These are phyloP conservation scores for Orius laevigatus DNA, from an alignment of 1,140 invertebrate species.

Conservation along the genomic window DNA sequence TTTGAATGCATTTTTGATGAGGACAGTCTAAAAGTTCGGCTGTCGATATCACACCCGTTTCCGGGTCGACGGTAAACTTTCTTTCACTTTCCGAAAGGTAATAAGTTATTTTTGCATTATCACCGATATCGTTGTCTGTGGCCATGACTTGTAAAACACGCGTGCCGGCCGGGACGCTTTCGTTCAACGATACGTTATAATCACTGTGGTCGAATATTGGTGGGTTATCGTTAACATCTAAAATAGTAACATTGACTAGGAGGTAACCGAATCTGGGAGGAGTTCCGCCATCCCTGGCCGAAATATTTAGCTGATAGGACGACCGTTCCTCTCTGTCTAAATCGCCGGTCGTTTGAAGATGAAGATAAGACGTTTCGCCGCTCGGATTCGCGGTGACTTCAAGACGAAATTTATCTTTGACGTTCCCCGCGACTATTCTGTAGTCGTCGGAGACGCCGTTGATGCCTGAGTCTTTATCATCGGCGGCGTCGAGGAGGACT, in stretches of 20 bases:
- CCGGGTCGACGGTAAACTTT: conserved; percentile 75
- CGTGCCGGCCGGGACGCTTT: conserved; percentile 76
- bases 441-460: conserved; percentile 79
- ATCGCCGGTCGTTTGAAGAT: conserved; percentile 76
- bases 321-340: conserved; percentile 73
- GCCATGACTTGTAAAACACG: conserved; percentile 77
- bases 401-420: conserved; percentile 70
- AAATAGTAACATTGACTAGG: conserved; percentile 74
- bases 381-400: conserved; percentile 74
- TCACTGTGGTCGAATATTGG: conserved; percentile 86
- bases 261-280: conserved; percentile 68
- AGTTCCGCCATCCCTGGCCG: conserved; percentile 67
- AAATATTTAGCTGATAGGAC: conserved; percentile 74
- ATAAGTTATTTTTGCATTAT: conserved; percentile 84
- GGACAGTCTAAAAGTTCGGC: conserved; percentile 63
- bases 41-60: conserved; percentile 71
- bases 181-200: conserved; percentile 79
- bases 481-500: conserved; percentile 70
- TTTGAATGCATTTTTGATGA: conserved; percentile 32
- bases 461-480: conserved; percentile 66
- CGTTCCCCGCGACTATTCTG: conserved; percentile 70
- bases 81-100: conserved; percentile 68
- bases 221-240: conserved; percentile 90
- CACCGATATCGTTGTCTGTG: conserved; percentile 76
- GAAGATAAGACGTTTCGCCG: conserved; percentile 73